Conservation (phyloP, 2,797 vertebrate species). For the Artibeus jamaicensis region DNA sequence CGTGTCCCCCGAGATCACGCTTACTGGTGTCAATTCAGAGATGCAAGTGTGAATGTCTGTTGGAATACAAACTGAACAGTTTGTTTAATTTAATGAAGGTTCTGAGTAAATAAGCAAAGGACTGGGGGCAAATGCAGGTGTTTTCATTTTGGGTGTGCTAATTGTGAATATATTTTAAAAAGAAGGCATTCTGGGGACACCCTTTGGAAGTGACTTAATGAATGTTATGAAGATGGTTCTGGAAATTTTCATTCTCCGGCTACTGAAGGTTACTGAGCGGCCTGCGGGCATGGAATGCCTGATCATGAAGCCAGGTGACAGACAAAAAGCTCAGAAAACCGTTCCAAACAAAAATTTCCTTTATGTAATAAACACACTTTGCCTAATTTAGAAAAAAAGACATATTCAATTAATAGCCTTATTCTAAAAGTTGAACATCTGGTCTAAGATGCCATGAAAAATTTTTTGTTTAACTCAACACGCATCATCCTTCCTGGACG, state of each 20-base stretch:
- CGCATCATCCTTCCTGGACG: background rate
- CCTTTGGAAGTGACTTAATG: background rate
- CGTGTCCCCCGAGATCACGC: slow-evolving; percentile 83
- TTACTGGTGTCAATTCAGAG: slow-evolving; percentile 78
- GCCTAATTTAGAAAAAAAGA: slow-evolving; percentile 18
- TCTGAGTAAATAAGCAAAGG: background rate
- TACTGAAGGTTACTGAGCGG: background rate
- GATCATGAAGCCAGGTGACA: background rate
- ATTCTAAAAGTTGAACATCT: background rate
- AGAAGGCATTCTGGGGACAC: background rate
- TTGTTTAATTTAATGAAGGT: background rate
- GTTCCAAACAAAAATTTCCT: background rate
- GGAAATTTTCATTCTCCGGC: background rate
- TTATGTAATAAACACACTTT: background rate
- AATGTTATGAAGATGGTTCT: background rate
- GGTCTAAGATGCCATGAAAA: background rate
- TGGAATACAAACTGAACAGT: background rate
- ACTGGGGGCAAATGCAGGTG: background rate
- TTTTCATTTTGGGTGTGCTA: background rate
- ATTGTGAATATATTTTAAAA: background rate
- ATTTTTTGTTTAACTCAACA: background rate
- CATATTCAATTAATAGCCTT: background rate
- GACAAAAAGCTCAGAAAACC: background rate
- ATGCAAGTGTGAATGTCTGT: slow-evolving; percentile 49
- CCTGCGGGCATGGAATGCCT: background rate